These are phyloP conservation scores for Pseudococcus viburni DNA, from an alignment of 2,888 invertebrate genomes.

Conservation along the genomic window DNA sequence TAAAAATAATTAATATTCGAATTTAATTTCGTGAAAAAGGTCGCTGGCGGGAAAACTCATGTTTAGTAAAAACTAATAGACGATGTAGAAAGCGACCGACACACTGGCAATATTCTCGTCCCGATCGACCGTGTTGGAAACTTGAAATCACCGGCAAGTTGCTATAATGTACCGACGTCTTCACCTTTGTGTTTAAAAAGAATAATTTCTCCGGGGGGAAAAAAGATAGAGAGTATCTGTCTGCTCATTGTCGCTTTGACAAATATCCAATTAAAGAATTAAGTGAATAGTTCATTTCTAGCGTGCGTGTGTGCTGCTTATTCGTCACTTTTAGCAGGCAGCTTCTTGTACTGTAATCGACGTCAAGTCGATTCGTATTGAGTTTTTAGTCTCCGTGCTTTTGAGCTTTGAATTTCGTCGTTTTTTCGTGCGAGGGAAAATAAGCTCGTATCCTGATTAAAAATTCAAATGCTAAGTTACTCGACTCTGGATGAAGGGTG, in stretches of 20 bases:
- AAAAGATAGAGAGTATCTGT: not conserved
- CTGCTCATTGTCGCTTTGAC: not conserved
- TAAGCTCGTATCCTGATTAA: not conserved
- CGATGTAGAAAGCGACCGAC: not conserved
- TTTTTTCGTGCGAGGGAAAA: not conserved
- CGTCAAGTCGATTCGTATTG: not conserved
- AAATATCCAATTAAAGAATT: slow-evolving; percentile 5
- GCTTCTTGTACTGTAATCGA: not conserved
- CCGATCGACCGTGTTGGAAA: not conserved
- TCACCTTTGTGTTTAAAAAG: not conserved
- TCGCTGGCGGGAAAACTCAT: not conserved
- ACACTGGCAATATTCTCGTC: not conserved
- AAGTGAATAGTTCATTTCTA: not conserved
- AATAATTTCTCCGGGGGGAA: not conserved
- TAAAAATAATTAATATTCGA: not conserved
- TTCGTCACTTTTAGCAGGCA: not conserved
- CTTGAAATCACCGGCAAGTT: not conserved
- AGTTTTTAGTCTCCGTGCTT: not conserved
- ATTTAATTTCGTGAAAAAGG: not conserved
- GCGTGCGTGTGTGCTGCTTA: not conserved
- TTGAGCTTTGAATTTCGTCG: not conserved
- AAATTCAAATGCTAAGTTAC: not conserved
- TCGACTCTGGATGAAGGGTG: not conserved
- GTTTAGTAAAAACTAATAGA: not conserved
- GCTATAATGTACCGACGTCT: not conserved